Evolutionary conservation across 2,888 invertebrate genomes (phyloP), one percentile per base, ranked within the genome.

Genomic region (Gortyna flavago): DNA sequence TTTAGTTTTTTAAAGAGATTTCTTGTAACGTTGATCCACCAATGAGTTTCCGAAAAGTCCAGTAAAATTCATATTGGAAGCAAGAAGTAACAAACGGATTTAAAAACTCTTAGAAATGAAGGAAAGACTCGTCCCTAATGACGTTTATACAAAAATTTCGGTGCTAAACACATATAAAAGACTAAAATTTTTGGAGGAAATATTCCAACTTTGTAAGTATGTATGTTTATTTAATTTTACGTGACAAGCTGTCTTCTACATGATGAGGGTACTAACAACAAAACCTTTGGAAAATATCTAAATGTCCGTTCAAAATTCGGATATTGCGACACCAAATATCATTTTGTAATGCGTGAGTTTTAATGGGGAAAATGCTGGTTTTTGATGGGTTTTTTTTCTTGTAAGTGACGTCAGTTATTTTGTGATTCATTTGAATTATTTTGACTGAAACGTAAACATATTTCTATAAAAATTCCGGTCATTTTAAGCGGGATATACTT

Each of bases 161-260:
- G 25, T 35, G 54, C 51, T 64, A 75, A 72, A 81, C 67, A 75
- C 64, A 73, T 75, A 84, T 69, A 72, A 77, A 77, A 84, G 38
- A 64, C 70, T 74, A 86, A 77, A 83, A 80, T 85, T 84, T 82
- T 81, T 85, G 54, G 71, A 68, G 51, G 75, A 81, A 87, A 83
- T 85, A 80, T 82, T 86, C 72, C 73, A 81, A 85, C 77, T 81
- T 84, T 81, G 81, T 85, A 83, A 61, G 71, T 83, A 86, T 79
- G 77, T 79, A 81, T 89, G 89, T 86, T 87, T 89, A 88, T 89
- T 89, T 88, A 86, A 89, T 89, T 89, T 87, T 76, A 79, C 81
- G 75, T 88, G 89, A 89, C 89, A 89, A 80, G 77, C 81, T 87
- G 88, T 89, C 89, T 77, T 66, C 68, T 73, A 67, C 72, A 75